Evolutionary conservation across 1,140 invertebrate species (phyloP), one percentile per base, ranked within the genome.

Genomic region (Aphaenogaster rudis): DNA sequence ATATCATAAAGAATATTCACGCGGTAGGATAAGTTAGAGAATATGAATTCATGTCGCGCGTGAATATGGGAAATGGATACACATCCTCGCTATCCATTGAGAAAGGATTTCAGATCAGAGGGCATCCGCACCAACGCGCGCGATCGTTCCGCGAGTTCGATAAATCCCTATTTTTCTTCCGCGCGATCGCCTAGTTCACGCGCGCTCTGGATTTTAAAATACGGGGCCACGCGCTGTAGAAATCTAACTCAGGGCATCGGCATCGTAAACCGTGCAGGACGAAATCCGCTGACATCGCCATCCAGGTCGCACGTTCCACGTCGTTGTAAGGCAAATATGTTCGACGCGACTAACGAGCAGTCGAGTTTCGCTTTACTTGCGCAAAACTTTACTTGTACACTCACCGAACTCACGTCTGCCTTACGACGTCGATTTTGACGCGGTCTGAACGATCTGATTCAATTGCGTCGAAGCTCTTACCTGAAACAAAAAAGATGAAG

Each of bases 321-420:
- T 90, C 88, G 86, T 90, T 91, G 88, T 59, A 67, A 69, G 71
- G 52, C 52, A 59, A 84, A 91, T 90, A 48, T 50, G 52, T 57
- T 78, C 84, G 48, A 90, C 76, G 42, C 48, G 45, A 45, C 76
- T 90, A 90, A 91, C 90, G 86, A 90, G 87, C 77, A 67, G 50
- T 84, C 88, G 78, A 39, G 63, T 67, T 61, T 39, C 54, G 69
- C 57, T 59, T 72, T 72, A 82, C 39, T 33, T 36, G 63, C 48
- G 67, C 17, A 48, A 54, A 48, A 71, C 80, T 74, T 59, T 28
- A 42, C 13, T 17, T n/a, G 21, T 57, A 28, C 50, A 71, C 66
- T 82, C 52, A 82, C 28, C 13, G 8, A 57, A 59, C 15, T 82
- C 45, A n/a, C 48, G 64, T 21, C 8, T 1, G 48, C 21, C 33